Evolutionary conservation across 2,113 vertebrate genomes (phyloP).

Genomic region (Nothocercus nigrocapillus): DNA sequence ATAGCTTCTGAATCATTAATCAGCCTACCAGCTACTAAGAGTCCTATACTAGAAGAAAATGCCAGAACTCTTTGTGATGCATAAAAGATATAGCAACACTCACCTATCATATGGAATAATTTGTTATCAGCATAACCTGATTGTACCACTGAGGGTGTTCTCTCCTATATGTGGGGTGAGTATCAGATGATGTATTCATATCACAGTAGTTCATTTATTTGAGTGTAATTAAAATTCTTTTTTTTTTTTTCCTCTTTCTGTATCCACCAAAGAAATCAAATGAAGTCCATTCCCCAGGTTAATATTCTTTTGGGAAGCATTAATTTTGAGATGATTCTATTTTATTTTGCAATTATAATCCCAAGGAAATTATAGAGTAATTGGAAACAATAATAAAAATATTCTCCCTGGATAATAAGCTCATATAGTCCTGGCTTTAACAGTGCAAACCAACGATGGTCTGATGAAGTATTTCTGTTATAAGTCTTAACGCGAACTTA

Average conservation of each 20-base stretch:
- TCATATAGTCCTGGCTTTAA: background rate
- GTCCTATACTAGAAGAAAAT: background rate
- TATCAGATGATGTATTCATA: background rate
- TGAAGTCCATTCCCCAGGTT: fast-evolving
- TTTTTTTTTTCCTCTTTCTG: background rate
- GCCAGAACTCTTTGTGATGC: background rate
- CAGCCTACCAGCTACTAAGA: background rate
- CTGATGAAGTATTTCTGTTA: background rate
- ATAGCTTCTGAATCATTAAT: background rate
- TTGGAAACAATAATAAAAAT: background rate
- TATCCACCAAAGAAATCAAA: background rate
- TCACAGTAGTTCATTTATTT: background rate
- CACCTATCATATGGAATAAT: background rate
- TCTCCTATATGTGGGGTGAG: background rate
- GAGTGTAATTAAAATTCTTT: background rate
- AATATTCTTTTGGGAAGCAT: background rate
- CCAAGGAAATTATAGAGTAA: background rate
- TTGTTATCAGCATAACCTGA: background rate
- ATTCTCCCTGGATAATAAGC: background rate
- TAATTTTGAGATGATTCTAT: background rate
- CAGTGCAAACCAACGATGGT: background rate
- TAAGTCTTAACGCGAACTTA: background rate
- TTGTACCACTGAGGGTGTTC: background rate
- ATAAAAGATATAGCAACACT: background rate
- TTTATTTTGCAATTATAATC: background rate